Evolutionary conservation across 2,797 vertebrate genomes (phyloP), one percentile per base, ranked within the genome.

Genomic region (Enteromius trimaculatus): DNA sequence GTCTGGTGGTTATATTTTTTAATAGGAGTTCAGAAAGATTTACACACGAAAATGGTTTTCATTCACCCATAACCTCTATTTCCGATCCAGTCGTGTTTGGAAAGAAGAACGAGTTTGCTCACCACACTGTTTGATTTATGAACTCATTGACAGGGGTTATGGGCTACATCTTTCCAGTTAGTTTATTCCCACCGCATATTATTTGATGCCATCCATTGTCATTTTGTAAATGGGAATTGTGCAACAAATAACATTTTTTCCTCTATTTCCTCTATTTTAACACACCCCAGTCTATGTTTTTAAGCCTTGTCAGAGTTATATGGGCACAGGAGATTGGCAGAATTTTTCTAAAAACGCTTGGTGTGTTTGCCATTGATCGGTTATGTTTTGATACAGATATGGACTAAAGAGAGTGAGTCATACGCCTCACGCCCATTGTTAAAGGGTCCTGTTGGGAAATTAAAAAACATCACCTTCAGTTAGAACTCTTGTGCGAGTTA

Each of bases 51-150:
- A 85, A 83, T 83, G 65, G 85, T 29, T 76, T 72, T 71, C 70
- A 55, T 69, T 76, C 77, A 82, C 84, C 79, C 49, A 29, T 84
- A 60, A 85, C 80, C 79, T 64, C 84, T 79, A 79, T 83, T 86
- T 72, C 75, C 62, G 69, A 37, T 60, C 29, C 31, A 44, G 23
- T 34, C 49, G 16, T 81, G 62, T 82, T 82, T 69, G 37, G 29
- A 58, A 42, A 69, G 51, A 66, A 76, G 76, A 79, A 80, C 23
- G n/a, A 51, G 76, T 70, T 84, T 86, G 80, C 34, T 51, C 69
- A 72, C 23, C 19, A 10, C 51, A 47, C 44, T 60, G 44, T 78
- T 74, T 81, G 51, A 82, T 58, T 82, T 71, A 77, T 44, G n/a
- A 62, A 69, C 17, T 34, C 51, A 51, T 81, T 17, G 55, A 31